A percentile compares a stretch with the other conserved stretches of the same genome.
Evolutionary conservation across 1,140 invertebrate genomes (phyloP).

Genomic region (Capitella teleta): DNA sequence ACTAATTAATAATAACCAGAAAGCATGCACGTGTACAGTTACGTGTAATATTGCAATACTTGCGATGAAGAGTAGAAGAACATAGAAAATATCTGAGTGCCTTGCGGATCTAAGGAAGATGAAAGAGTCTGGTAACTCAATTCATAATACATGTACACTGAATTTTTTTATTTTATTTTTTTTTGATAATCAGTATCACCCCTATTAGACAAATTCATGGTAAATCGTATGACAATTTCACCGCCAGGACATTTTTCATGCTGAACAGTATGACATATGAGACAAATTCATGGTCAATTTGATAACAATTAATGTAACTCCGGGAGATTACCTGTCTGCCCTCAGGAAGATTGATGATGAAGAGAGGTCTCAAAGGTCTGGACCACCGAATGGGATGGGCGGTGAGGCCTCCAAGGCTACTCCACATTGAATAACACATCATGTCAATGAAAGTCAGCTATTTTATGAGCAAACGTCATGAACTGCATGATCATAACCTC

Average conservation of each 20-base stretch:
- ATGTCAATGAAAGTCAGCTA: conserved; percentile 44
- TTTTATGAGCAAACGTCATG: conserved; percentile 5
- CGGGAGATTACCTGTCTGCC: conserved; percentile 46
- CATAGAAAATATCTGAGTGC: conserved; percentile 46
- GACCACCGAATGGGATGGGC: conserved; percentile 39
- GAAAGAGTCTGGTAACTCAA: no score
- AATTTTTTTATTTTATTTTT: no score
- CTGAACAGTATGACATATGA: no score
- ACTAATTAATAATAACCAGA: no score
- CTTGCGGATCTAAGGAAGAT: conserved; percentile 38
- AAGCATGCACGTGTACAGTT: no score
- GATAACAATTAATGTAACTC: no score
- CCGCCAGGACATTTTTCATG: no score
- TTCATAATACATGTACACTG: no score
- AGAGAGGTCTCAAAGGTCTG: conserved; percentile 43
- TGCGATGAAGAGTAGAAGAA: conserved; percentile 45
- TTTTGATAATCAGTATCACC: no score
- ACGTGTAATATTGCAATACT: conserved; percentile 44
- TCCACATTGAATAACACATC: conserved; percentile 35
- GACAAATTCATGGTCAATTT: no score
- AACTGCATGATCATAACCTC: background rate
- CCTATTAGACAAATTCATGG: no score
- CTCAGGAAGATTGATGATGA: conserved; percentile 47
- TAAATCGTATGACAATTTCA: no score
- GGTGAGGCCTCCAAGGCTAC: conserved; percentile 15